Conservation (phyloP, 2,113 vertebrate genomes). For the Plotosus lineatus region DNA sequence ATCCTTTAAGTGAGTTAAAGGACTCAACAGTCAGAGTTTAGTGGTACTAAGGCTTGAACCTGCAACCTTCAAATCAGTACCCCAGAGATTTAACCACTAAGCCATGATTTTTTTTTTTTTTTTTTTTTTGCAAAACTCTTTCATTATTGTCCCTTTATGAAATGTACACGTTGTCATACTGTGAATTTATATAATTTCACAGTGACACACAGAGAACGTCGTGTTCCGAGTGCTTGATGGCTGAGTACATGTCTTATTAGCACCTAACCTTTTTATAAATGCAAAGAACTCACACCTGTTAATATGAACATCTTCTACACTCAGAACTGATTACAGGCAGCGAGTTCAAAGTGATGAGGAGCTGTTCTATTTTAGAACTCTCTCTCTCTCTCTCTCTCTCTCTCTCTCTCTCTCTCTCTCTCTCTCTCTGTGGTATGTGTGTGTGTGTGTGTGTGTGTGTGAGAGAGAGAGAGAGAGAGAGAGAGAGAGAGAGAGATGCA, state of each 20-base stretch:
- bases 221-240: constrained; percentile 3
- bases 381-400: too few relatives aligned
- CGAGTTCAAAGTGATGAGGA: background rate
- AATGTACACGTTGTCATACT: background rate
- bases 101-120: too few relatives aligned
- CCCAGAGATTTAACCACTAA: too few relatives aligned
- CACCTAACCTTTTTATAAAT: constrained; percentile 45
- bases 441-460: constrained; percentile 10
- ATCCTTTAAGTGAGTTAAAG: too few relatives aligned
- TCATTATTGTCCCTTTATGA: background rate
- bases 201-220: background rate
- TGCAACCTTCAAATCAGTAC: too few relatives aligned
- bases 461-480: constrained; percentile 13
- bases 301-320: constrained; percentile 11
- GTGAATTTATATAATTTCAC: background rate
- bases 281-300: constrained; percentile 38
- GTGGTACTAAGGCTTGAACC: too few relatives aligned
- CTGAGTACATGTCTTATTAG: constrained; percentile 43
- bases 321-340: constrained; percentile 8
- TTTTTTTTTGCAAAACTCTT: background rate
- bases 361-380: constrained; percentile 15
- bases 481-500: background rate
- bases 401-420: too few relatives aligned
- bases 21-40: too few relatives aligned
- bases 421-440: too few relatives aligned